phyloP scores from a whole-genome alignment of 2,113 vertebrate species.

The Coptodon bakossiorum region DNA sequence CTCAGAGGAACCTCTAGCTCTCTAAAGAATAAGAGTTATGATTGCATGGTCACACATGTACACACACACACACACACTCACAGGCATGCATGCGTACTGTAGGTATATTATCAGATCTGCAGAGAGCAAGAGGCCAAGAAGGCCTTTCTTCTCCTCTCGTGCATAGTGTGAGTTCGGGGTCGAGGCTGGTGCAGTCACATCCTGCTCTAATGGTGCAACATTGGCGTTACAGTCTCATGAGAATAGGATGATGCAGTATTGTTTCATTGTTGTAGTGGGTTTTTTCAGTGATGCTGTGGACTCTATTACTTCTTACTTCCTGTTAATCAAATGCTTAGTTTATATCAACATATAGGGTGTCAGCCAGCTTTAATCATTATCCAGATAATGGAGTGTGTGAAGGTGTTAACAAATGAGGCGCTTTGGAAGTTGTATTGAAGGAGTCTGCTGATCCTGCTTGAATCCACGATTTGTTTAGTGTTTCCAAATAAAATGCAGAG shows the following conservation, averaged over 20 bases:
- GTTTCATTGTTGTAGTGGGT: background rate
- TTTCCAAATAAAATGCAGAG: background rate
- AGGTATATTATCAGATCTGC: constrained; percentile 9
- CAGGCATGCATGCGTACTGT: background rate
- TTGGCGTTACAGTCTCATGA: background rate
- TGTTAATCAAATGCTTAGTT: constrained; percentile 9
- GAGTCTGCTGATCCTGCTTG: background rate
- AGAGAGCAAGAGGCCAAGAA: background rate
- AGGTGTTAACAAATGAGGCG: background rate
- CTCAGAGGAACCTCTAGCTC: constrained; percentile 10
- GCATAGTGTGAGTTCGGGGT: constrained; percentile 7
- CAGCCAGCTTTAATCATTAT: background rate
- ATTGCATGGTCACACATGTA: background rate
- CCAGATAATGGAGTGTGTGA: background rate
- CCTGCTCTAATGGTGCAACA: background rate
- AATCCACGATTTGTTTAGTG: background rate
- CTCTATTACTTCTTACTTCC: background rate
- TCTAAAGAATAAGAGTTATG: constrained; percentile 14
- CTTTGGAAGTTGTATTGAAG: background rate
- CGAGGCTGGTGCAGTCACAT: background rate
- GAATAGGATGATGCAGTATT: background rate
- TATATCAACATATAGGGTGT: background rate
- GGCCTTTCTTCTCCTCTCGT: background rate
- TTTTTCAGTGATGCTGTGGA: background rate
- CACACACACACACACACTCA: background rate